A percentile compares a stretch with the other conserved stretches of the same genome.
Evolutionary conservation across 2,113 vertebrate genomes (phyloP).

Genomic region (Scomber colias): DNA sequence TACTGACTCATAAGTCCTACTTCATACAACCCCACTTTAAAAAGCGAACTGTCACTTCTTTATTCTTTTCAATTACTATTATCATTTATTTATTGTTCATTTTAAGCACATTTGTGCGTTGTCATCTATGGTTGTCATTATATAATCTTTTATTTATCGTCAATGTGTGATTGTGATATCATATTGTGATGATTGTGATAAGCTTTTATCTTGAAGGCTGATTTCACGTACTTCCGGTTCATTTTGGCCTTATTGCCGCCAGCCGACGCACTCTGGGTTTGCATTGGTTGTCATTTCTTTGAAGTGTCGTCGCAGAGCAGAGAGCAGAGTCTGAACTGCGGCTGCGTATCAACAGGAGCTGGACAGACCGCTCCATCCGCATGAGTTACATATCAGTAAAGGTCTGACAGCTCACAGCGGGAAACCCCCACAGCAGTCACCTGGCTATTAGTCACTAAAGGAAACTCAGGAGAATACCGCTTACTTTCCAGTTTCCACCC

Average conservation of each 20-base stretch:
- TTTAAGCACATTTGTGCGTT: no score
- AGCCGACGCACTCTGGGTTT: background rate
- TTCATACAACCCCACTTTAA: no score
- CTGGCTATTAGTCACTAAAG: conserved; percentile 24
- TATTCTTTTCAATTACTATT: no score
- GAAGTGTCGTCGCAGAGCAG: conserved; percentile 46
- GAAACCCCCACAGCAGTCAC: conserved; percentile 69
- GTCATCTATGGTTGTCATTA: no score
- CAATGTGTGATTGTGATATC: no score
- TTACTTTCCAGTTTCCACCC: no score
- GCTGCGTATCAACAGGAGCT: background rate
- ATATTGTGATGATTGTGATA: no score
- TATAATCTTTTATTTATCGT: no score
- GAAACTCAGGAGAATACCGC: background rate
- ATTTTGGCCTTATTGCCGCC: rapidly evolving
- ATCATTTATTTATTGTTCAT: no score
- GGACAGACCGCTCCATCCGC: background rate
- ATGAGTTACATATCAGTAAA: conserved; percentile 7
- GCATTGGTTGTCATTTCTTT: conserved; percentile 34
- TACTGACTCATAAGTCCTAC: no score
- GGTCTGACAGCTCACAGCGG: conserved; percentile 38
- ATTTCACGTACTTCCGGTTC: background rate
- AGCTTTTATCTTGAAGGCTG: conserved; percentile 20
- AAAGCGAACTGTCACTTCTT: no score
- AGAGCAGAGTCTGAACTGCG: background rate